Evolutionary conservation across 2,797 vertebrate species (phyloP), one percentile per base, ranked within the genome.

Genomic region (Coracias cyanogaster): DNA sequence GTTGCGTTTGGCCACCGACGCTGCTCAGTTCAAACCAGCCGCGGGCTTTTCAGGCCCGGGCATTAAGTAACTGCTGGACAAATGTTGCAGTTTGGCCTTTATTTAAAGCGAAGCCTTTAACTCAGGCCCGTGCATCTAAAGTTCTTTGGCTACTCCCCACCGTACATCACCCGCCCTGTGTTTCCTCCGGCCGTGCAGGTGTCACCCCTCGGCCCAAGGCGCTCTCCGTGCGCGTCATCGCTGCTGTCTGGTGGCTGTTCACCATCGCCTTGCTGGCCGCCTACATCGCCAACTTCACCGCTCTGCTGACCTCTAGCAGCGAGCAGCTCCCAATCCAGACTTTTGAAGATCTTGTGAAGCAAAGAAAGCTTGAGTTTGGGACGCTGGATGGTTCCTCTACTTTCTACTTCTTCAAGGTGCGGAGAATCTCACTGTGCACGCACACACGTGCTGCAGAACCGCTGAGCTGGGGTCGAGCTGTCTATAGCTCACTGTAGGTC

Each of bases 221-320:
- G 4, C 91, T 98, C 21, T 99, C 99, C 0, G 98, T 98, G 52
- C 97, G 99, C 10, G 97, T 99, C 49, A 97, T 99, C 25, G 98
- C 98, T 37, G 98, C 98, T 74, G 98, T 97, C 94, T 99, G 99
- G 99, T 99, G 99, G 99, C 90, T 99, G 22, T 99, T 99, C 89
- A 97, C 98, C 29, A 92, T 99, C 3, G 97, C 98, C 45, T 94
- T 99, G 73, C 94, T 99, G 95, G 98, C 99, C 5, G 98, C 98
- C 82, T 99, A 99, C 96, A 98, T 99, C 24, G 98, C 99, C 93
- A 98, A 98, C 97, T 98, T 99, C 95, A 98, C 97, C 2, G 98
- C 98, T 10, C 97, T 98, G 64, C 97, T 98, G 91, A 96, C 95
- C 71, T 90, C 98, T 0, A 98, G 98, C 69, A 98, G 97, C 3